phyloP scores from a whole-genome alignment of 2,888 invertebrate genomes.

The Orthosia gracilis region DNA sequence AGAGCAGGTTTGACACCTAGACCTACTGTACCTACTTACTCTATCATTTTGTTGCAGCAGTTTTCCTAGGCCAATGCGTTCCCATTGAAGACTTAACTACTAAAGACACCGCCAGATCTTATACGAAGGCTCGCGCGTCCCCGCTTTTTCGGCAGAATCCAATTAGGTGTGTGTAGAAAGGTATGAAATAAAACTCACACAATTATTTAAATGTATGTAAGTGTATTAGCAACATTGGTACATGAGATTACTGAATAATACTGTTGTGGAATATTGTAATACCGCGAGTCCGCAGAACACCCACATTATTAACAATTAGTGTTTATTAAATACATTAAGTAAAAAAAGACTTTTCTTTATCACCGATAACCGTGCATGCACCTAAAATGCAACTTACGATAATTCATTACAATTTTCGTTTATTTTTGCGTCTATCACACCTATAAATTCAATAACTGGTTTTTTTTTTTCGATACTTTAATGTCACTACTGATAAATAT shows the following conservation, averaged over 20 bases:
- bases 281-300: conserved; percentile 79
- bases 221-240: conserved; percentile 91
- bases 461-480: conserved; percentile 73
- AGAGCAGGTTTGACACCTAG: too few species aligned
- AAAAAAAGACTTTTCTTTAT: conserved; percentile 79
- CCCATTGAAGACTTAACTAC: too few species aligned
- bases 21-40: too few species aligned
- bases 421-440: conserved; percentile 83
- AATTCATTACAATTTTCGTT: conserved; percentile 79
- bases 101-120: too few species aligned
- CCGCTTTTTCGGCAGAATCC: too few species aligned
- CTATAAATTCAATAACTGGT: conserved; percentile 90
- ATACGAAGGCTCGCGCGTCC: too few species aligned
- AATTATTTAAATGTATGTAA: conserved; percentile 89
- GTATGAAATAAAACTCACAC: conserved; percentile 66
- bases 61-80: too few species aligned
- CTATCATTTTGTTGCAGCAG: too few species aligned
- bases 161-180: too few species aligned
- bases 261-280: conserved; percentile 86
- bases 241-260: conserved; percentile 91
- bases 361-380: conserved; percentile 86
- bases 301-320: conserved; percentile 81
- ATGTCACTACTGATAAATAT: conserved; percentile 87
- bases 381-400: conserved; percentile 81
- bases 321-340: conserved; percentile 81